Conservation (phyloP, 2,797 vertebrate genomes). For the Poecile montanus region DNA sequence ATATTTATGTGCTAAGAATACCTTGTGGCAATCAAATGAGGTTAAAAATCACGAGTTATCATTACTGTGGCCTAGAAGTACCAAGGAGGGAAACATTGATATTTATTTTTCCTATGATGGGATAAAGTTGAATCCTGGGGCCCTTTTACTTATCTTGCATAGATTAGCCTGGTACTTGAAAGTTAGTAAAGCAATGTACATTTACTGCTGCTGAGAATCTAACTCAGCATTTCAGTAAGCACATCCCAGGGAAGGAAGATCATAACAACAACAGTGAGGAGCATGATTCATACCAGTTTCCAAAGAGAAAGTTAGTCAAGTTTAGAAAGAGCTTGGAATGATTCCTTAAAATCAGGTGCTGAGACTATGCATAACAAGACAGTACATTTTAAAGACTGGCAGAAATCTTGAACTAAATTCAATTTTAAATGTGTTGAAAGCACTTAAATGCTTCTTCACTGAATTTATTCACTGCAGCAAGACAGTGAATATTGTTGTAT, state of each 20-base stretch:
- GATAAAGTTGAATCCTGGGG: not conserved
- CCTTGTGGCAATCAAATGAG: not conserved
- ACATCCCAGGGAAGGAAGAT: not conserved
- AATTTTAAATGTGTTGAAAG: slow-evolving; percentile 13
- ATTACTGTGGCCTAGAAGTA: not conserved
- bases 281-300: not conserved
- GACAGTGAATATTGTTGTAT: not conserved
- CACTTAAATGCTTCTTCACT: not conserved
- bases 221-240: not conserved
- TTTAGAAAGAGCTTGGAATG: not conserved
- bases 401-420: not conserved
- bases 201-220: not conserved
- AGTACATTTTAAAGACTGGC: not conserved
- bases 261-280: not conserved
- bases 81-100: not conserved
- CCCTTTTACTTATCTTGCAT: not conserved
- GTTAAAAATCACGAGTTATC: slow-evolving; percentile 22
- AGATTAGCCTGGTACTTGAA: not conserved
- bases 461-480: slow-evolving; percentile 24
- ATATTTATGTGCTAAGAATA: slow-evolving; percentile 15
- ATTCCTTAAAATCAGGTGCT: not conserved
- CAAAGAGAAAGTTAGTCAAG: not conserved
- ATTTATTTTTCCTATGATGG: not conserved
- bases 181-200: not conserved
- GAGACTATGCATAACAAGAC: not conserved